Base-by-base conservation (phyloP, 2,888 invertebrate genomes). In the Strigamia transsilvanica region DNA sequence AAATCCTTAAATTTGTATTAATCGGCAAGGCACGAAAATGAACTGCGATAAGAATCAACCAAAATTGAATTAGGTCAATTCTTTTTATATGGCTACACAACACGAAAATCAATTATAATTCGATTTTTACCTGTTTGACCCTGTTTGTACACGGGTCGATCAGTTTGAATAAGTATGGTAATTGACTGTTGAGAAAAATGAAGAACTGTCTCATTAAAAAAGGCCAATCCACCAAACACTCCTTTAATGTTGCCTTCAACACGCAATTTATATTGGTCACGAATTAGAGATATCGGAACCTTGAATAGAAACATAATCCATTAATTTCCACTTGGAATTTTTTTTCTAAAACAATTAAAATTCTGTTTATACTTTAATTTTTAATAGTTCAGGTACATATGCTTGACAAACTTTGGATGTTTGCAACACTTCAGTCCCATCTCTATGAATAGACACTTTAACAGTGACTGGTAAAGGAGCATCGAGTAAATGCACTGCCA, bases 131-230 rank as follows among this genome's bases (percentile, higher is more conserved):
- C 92, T 82, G 91, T 94, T 88, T 98, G 95, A 6, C 94, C 93
- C 88, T 98, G 97, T 92, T 93, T 96, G 87, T 98, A 98, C 6
- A 97, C 92, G 0, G 98, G 98, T 87, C 97, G 97, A 87, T 98
- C 97, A 86, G 95, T 92, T 88, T 97, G 97, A 85, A 98, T 94
- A 87, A 98, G 97, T 84, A 98, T 95, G 0, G 98, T 97, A 93
- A 97, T 95, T 80, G 97, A 96, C 56, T 97, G 91, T 85, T 93
- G 93, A 0, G 95, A 95, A 89, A 97, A 98, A 0, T 91, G 90
- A 15, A 98, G 90, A 83, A 92, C 90, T 0, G 96, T 96, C 87
- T 97, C 96, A 86, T 98, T 98, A 77, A 92, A 89, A 88, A 98
- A 98, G 0, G 96, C 94, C 82, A 94, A 92, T 0, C 97, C 97